Base-by-base conservation (phyloP, 2,113 vertebrate genomes). In the Oncorhynchus nerka region DNA sequence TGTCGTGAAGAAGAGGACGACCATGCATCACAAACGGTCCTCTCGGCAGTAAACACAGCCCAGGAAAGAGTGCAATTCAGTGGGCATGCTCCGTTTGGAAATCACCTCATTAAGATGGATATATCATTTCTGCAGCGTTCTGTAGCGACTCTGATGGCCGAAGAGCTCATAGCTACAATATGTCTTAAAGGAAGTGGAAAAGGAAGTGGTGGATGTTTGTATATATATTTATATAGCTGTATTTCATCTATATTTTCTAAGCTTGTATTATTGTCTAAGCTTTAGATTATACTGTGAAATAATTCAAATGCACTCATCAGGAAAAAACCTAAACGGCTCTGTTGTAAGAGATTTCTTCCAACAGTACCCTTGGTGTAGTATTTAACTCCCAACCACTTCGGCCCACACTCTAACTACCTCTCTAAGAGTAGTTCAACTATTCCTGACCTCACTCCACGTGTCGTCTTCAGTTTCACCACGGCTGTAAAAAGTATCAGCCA, bases 221-320 rank as follows among this genome's bases (percentile, higher is more conserved):
- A 66, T 66, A 66, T 45, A 76, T 49, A 79, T 86, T 19, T 59
- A 69, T 79, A 65, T 28, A 32, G 8, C n/a, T 85, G 68, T 26
- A 28, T 49, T 39, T 13, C 7, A 72, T 78, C 65, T 78, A 66
- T 70, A 77, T 86, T 78, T 73, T 28, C 26, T 83, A 61, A 82
- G 74, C 75, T 78, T 69, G 15, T 34, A 51, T 51, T 6, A 45
- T 34, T 49, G 1, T 66, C 16, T 5, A 15, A 34, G 20, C 26
- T 59, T 16, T 84, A 81, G 34, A 79, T 55, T 85, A 86, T 84
- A 92, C 91, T 94, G 93, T 94, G 93, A 93, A 93, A 81, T 81
- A 15, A 76, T 79, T 78, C 79, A 72, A 85, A 84, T 92, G 91
- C 88, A 91, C 91, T 93, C 81, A 34, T 77, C 83, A 80, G 76